phyloP scores from a whole-genome alignment of 2,797 vertebrate species.

The Sparus aurata region DNA sequence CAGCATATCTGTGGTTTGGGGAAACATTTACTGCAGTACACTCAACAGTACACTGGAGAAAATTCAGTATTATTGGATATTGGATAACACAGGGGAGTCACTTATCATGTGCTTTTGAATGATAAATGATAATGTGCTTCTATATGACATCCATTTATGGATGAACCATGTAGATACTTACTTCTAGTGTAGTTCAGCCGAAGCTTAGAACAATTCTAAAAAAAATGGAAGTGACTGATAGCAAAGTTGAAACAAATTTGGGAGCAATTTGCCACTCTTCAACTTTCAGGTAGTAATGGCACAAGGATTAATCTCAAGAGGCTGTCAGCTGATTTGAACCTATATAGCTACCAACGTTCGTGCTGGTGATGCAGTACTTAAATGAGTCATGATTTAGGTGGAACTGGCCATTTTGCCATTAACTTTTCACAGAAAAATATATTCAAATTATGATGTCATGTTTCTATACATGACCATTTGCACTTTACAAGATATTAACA shows the following conservation, averaged over 20 bases:
- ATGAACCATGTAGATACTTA: background rate
- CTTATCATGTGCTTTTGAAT: background rate
- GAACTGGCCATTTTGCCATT: no score
- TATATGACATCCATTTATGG: background rate
- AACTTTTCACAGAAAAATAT: no score
- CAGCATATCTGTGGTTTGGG: no score
- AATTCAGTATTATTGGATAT: background rate
- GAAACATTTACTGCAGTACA: no score
- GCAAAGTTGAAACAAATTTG: background rate
- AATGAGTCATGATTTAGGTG: no score
- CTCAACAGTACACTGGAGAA: background rate
- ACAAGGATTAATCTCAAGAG: background rate
- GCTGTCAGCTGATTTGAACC: background rate
- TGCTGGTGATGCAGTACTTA: no score
- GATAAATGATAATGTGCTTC: conserved; percentile 9
- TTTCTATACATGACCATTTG: no score
- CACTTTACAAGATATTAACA: no score
- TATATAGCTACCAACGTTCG: no score
- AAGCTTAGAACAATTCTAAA: background rate
- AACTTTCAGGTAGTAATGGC: no score
- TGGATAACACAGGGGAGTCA: background rate
- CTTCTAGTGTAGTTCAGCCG: background rate
- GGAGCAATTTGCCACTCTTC: background rate
- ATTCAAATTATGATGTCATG: no score
- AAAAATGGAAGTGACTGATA: background rate